Conservation (phyloP, 2,888 invertebrate species). For the Epinotia ramella region DNA sequence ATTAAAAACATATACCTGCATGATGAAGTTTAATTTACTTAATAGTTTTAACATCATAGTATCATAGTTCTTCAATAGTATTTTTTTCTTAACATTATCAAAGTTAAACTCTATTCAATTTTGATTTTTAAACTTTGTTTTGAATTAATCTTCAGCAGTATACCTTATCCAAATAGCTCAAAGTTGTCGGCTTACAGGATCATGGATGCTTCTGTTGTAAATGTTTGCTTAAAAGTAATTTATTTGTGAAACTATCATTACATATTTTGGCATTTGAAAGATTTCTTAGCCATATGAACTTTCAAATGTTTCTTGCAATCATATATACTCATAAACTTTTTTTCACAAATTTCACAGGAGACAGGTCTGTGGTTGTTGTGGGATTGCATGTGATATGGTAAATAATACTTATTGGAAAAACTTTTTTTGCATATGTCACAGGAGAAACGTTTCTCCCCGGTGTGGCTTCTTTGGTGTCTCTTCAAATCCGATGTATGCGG, state of each 20-base stretch:
- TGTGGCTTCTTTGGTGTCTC: conserved; percentile 19
- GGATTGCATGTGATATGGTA: background rate
- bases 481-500: background rate
- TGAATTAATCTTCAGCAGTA: no score
- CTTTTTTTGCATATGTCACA: conserved; percentile 36
- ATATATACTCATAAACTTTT: background rate
- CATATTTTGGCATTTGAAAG: conserved; percentile 13
- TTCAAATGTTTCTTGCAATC: conserved; percentile 18
- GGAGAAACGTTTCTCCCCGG: conserved; percentile 44
- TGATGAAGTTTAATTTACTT: no score
- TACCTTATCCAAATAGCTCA: no score
- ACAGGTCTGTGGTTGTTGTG: conserved; percentile 8
- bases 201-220: background rate
- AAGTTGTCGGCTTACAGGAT: background rate
- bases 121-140: no score
- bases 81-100: no score
- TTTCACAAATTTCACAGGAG: conserved; percentile 25
- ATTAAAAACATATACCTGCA: no score
- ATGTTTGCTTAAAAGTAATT: background rate
- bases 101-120: no score
- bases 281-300: conserved; percentile 8
- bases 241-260: background rate
- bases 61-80: no score
- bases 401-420: conserved; percentile 9
- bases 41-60: no score